Evolutionary conservation across 2,113 vertebrate species (phyloP).

Genomic region (Plotosus lineatus): DNA sequence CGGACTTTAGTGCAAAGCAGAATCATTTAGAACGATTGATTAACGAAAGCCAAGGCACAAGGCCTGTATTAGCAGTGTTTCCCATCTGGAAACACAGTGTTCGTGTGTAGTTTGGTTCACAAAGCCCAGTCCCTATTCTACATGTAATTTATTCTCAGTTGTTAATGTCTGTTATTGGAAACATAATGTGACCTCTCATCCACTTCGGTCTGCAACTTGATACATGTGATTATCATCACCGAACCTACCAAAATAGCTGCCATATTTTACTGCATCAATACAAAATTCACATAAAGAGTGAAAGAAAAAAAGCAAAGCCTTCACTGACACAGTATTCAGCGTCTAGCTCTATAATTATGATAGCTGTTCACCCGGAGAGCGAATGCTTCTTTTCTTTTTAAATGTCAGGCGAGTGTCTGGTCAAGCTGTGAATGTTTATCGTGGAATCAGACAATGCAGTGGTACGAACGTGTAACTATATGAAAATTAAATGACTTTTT

Average conservation of each 20-base stretch:
- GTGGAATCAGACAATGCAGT: background rate
- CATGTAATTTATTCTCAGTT: background rate
- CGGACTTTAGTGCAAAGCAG: no score
- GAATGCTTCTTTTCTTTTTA: slow-evolving; percentile 5
- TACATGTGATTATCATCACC: background rate
- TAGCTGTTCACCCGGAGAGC: background rate
- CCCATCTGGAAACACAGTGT: background rate
- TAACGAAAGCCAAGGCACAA: no score
- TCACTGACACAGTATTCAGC: background rate
- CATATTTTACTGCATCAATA: background rate
- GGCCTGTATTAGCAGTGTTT: background rate
- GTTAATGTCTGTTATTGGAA: background rate
- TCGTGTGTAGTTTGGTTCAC: background rate
- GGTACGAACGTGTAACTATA: background rate
- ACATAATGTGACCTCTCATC: background rate
- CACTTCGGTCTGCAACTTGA: background rate
- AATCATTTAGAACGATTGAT: no score
- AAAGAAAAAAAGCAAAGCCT: background rate
- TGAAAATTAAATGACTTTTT: background rate
- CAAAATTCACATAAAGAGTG: background rate
- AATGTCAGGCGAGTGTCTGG: slow-evolving; percentile 6
- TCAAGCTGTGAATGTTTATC: slow-evolving; percentile 7
- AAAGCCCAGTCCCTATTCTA: background rate
- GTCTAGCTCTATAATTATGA: background rate
- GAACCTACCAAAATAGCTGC: background rate